A percentile compares a stretch with the other conserved stretches of the same genome.
Evolutionary conservation across 2,113 vertebrate genomes (phyloP).

Genomic region (Sander vitreus): DNA sequence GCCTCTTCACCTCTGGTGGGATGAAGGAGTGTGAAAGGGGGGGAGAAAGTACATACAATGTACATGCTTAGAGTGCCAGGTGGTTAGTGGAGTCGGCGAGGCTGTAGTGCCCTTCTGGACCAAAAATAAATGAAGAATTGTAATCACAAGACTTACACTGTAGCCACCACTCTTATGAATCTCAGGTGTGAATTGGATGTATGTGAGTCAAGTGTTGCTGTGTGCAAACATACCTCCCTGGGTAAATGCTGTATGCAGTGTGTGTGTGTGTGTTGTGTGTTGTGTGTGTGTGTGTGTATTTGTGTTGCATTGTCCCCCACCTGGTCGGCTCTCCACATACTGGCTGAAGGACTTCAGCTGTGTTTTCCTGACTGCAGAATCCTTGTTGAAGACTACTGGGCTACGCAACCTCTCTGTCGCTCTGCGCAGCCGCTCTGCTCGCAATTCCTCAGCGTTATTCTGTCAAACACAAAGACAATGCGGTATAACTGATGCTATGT

Average conservation of each 20-base stretch:
- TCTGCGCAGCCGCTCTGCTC: conserved; percentile 91
- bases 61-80: neutral
- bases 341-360: conserved; percentile 99
- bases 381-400: conserved; percentile 96
- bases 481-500: neutral
- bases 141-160: neutral
- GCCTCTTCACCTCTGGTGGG: conserved; percentile 94
- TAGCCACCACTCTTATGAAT: neutral
- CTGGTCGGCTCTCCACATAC: conserved; percentile 96
- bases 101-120: neutral
- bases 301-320: conserved; percentile 80
- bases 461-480: conserved; percentile 66
- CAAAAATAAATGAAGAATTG: neutral
- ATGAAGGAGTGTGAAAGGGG: conserved; percentile 8
- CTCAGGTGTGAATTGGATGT: neutral
- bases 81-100: neutral
- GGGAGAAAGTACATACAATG: neutral
- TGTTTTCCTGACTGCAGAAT: conserved; percentile 95
- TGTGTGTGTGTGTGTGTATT: conserved; percentile 13
- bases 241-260: conserved; percentile 36
- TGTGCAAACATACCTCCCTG: conserved; percentile 44
- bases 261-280: conserved; percentile 28
- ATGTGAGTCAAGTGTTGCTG: neutral
- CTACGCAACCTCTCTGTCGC: conserved; percentile 92
- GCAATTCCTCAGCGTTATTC: conserved; percentile 91